Evolutionary conservation across 2,888 invertebrate genomes (phyloP).

Genomic region (Tribolium freemani): DNA sequence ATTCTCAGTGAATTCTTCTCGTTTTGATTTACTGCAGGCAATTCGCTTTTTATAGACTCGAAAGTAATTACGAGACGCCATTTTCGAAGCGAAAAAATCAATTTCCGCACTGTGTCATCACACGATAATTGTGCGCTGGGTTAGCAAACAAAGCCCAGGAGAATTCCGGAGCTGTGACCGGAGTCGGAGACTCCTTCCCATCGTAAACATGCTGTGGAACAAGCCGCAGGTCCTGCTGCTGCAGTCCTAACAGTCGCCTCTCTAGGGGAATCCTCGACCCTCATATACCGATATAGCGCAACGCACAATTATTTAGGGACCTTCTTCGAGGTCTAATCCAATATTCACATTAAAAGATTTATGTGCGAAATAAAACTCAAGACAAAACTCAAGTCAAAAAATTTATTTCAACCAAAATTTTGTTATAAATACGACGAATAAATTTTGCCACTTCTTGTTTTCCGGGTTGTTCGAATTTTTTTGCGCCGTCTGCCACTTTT

Average conservation of each 20-base stretch:
- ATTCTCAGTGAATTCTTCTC: conserved; percentile 42
- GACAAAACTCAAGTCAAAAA: not conserved
- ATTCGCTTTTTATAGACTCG: conserved; percentile 4
- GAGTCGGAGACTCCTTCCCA: conserved; percentile 61
- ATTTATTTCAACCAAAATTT: not conserved
- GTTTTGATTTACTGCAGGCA: conserved; percentile 29
- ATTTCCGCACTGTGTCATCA: conserved; percentile 6
- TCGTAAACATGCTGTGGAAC: conserved; percentile 56
- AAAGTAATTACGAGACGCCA: conserved; percentile 5
- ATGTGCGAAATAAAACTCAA: conserved; percentile 41
- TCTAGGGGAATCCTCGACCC: conserved; percentile 42
- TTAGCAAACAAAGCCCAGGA: conserved; percentile 9
- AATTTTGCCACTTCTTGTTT: conserved; percentile 25
- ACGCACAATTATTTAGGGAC: conserved; percentile 47
- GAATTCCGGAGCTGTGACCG: conserved; percentile 57
- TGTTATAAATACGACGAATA: conserved; percentile 14
- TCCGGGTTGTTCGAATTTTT: not conserved
- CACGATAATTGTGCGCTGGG: conserved; percentile 11
- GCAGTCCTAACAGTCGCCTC: conserved; percentile 5
- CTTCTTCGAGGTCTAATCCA: conserved; percentile 40
- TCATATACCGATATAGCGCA: conserved; percentile 31
- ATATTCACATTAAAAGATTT: conserved; percentile 45
- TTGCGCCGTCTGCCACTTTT: not conserved
- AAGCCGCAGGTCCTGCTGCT: conserved; percentile 36
- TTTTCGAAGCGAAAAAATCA: conserved; percentile 13